These are phyloP conservation scores for Chaenocephalus aceratus DNA, from an alignment of 2,113 vertebrate species.

Conservation along the genomic window DNA sequence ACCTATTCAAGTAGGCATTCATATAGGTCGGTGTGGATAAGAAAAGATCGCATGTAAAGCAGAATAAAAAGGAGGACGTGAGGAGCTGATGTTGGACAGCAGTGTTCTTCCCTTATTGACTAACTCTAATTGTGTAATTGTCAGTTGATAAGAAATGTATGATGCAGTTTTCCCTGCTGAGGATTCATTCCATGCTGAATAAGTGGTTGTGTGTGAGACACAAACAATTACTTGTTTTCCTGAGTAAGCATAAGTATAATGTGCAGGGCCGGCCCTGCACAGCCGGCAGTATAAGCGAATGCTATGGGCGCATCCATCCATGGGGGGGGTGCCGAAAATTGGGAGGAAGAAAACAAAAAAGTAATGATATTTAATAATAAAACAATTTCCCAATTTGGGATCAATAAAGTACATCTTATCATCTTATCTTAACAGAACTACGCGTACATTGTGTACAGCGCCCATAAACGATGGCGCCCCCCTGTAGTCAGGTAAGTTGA, in stretches of 20 bases:
- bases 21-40: background rate
- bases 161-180: conserved; percentile 1
- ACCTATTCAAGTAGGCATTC: background rate
- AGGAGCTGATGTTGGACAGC: background rate
- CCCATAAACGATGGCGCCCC: no score
- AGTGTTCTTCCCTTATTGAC: conserved; percentile 1
- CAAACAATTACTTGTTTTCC: conserved; percentile 3
- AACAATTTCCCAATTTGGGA: no score
- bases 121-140: background rate
- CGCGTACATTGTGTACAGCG: no score
- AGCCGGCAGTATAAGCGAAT: no score
- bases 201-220: conserved; percentile 13
- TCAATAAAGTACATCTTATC: no score
- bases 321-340: no score
- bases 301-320: no score
- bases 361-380: no score
- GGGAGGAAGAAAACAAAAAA: no score
- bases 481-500: no score
- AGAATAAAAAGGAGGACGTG: background rate
- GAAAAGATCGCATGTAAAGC: background rate
- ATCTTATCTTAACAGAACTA: no score
- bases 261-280: background rate
- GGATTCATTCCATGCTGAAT: conserved; percentile 16
- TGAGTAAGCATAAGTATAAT: background rate
- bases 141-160: background rate